Conservation (phyloP, 2,113 vertebrate species). For the Calyptomena viridis region DNA sequence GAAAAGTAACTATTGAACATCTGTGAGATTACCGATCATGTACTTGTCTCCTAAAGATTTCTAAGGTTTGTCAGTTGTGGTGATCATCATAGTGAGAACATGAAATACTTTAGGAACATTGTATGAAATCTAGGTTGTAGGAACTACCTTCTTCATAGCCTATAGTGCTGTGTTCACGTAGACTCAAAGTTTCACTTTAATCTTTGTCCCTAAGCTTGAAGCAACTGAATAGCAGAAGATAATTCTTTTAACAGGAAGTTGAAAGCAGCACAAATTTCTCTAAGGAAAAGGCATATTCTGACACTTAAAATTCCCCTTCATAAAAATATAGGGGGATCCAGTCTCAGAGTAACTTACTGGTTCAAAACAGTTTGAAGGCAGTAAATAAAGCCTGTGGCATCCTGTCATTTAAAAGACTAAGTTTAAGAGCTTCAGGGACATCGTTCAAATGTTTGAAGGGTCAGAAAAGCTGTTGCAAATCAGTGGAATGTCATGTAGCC, state of each 20-base stretch:
- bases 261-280: background rate
- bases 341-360: background rate
- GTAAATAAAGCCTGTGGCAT: background rate
- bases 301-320: background rate
- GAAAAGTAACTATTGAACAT: background rate
- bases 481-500: background rate
- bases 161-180: background rate
- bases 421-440: constrained; percentile 29
- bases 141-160: background rate
- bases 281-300: background rate
- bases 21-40: background rate
- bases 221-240: background rate
- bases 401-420: constrained; percentile 21
- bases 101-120: background rate
- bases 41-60: background rate
- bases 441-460: constrained; percentile 31
- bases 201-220: background rate
- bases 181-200: background rate
- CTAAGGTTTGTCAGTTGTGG: background rate
- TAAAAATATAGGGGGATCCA: background rate
- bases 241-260: background rate
- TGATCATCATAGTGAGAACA: background rate
- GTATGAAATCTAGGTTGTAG: background rate
- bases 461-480: background rate
- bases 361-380: background rate